Evolutionary conservation across 2,113 vertebrate genomes (phyloP).

Genomic region (Etia nguti): DNA sequence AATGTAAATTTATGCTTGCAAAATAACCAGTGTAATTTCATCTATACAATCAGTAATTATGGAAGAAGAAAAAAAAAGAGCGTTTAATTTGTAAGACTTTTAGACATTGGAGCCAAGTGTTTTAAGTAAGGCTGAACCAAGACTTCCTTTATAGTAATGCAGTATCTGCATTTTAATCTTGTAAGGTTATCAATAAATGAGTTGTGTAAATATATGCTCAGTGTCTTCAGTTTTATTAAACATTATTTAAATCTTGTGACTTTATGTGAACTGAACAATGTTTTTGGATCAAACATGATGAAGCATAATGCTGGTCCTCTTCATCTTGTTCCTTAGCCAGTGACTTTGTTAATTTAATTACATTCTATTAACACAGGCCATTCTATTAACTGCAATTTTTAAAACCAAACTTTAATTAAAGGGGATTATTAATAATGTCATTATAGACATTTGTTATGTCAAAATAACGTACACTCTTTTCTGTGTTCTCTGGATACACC

Average conservation of each 20-base stretch:
- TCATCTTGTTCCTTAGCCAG: neutral
- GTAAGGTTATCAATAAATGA: neutral
- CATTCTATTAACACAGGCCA: neutral
- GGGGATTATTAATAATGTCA: neutral
- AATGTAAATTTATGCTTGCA: neutral
- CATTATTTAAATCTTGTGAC: neutral
- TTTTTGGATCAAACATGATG: neutral
- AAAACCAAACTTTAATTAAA: neutral
- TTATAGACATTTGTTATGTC: neutral
- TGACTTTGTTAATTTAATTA: constrained; percentile 19
- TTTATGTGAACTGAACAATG: neutral
- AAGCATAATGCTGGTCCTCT: neutral
- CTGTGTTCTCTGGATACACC: neutral
- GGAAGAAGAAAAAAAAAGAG: neutral
- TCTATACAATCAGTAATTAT: neutral
- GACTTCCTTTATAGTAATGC: neutral
- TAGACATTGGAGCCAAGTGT: too few relatives aligned
- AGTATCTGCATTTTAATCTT: neutral
- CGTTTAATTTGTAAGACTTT: neutral
- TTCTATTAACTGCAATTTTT: neutral
- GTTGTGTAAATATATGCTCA: neutral
- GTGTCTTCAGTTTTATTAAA: neutral
- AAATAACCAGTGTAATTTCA: neutral
- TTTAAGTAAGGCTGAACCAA: too few relatives aligned
- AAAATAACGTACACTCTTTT: neutral